Percentiles rank a stretch among this genome's conserved stretches.
Conservation (phyloP, 1,140 invertebrate species). For the Drosophila mayri region DNA sequence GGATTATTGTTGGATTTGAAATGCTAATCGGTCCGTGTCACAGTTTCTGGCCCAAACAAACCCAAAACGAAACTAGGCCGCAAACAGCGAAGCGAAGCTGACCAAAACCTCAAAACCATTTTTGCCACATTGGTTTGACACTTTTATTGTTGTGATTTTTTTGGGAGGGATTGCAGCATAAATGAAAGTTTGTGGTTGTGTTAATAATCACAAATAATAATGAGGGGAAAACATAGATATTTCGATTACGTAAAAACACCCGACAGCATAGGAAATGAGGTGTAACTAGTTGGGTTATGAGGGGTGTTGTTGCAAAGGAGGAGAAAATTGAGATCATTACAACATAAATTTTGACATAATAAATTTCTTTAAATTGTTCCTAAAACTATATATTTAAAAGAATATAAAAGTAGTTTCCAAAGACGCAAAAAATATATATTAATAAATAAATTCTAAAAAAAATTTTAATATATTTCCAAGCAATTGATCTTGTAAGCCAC, state of each 20-base stretch:
- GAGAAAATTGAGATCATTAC: background rate
- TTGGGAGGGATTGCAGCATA: conserved; percentile 62
- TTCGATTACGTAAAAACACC: conserved; percentile 62
- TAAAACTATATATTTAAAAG: background rate
- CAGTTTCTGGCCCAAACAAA: conserved; percentile 30
- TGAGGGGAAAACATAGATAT: conserved; percentile 71
- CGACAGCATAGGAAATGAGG: conserved; percentile 42
- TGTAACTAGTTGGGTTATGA: conserved; percentile 11
- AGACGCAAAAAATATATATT: background rate
- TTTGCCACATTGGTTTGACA: conserved; percentile 52
- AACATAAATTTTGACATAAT: background rate
- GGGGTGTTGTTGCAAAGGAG: background rate
- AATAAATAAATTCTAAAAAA: background rate
- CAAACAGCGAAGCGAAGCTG: conserved; percentile 4
- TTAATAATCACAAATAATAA: conserved; percentile 58
- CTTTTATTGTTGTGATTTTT: conserved; percentile 23
- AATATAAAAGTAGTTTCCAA: no score
- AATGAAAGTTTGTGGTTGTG: conserved; percentile 71
- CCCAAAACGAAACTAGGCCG: conserved; percentile 32
- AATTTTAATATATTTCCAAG: background rate
- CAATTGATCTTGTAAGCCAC: conserved; percentile 5
- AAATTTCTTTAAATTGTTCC: background rate
- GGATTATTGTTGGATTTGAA: conserved; percentile 42
- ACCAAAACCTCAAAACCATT: conserved; percentile 25
- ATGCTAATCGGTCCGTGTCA: conserved; percentile 56